Conservation (phyloP, 2,888 invertebrate species). For the Calameuta filiformis region DNA sequence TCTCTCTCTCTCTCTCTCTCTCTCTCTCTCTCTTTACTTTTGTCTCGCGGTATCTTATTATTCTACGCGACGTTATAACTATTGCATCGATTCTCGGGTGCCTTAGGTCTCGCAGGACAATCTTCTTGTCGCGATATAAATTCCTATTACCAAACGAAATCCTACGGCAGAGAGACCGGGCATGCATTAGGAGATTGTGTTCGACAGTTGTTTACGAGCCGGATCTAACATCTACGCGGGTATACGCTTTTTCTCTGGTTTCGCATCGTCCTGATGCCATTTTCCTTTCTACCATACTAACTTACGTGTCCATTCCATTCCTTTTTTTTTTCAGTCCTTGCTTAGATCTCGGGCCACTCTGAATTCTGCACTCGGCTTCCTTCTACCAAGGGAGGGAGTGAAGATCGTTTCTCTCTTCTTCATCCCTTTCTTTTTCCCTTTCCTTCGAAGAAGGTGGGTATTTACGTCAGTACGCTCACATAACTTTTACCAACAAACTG, state of each 20-base stretch:
- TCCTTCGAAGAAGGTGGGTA: slow-evolving; percentile 38
- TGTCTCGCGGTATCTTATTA: neutral
- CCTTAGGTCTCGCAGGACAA: neutral
- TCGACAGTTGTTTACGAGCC: slow-evolving; percentile 64
- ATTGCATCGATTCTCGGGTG: neutral
- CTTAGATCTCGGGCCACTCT: slow-evolving; percentile 14
- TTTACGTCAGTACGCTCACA: slow-evolving; percentile 53
- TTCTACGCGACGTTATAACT: neutral
- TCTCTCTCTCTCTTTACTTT: neutral
- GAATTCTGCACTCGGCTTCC: slow-evolving; percentile 24
- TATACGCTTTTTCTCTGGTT: slow-evolving; percentile 16
- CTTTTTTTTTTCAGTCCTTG: slow-evolving; percentile 12
- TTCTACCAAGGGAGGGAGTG: neutral
- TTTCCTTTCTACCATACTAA: slow-evolving; percentile 34
- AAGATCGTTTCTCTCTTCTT: neutral
- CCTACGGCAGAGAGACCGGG: slow-evolving; percentile 44
- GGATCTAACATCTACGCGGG: slow-evolving; percentile 40
- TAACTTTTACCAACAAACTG: slow-evolving; percentile 56
- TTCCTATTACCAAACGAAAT: slow-evolving; percentile 53
- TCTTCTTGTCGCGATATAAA: slow-evolving; percentile 37
- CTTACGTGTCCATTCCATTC: slow-evolving; percentile 32
- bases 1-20: slow-evolving; percentile 5
- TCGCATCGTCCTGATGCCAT: slow-evolving; percentile 28
- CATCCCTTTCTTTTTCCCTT: neutral
- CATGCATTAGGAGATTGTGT: slow-evolving; percentile 65